phyloP scores from a whole-genome alignment of 2,113 vertebrate species.

The Callipepla squamata region DNA sequence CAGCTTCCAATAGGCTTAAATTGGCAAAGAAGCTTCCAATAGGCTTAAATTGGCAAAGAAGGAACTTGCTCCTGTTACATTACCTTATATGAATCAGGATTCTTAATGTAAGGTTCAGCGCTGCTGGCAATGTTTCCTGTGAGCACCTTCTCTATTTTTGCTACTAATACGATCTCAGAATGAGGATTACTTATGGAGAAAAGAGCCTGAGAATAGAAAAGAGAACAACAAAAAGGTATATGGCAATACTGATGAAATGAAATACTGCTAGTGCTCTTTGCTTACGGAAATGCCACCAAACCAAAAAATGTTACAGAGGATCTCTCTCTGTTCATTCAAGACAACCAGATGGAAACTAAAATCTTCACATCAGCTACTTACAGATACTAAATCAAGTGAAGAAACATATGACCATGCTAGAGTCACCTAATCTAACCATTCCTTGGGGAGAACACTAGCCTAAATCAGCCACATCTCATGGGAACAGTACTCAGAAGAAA shows the following conservation, averaged over 20 bases:
- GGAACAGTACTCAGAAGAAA: not conserved
- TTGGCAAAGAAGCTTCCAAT: not conserved
- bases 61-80: not conserved
- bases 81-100: slow-evolving; percentile 96
- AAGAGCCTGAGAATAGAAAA: slow-evolving; percentile 83
- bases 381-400: not conserved
- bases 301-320: not conserved
- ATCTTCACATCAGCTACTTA: not conserved
- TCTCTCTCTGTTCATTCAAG: not conserved
- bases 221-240: not conserved
- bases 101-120: slow-evolving; percentile 95
- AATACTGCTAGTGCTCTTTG: not conserved
- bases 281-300: not conserved
- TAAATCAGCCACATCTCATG: not conserved
- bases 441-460: not conserved
- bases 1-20: not conserved
- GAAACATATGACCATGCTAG: rapidly evolving
- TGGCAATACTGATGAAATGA: not conserved
- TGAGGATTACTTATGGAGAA: slow-evolving; percentile 96
- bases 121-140: slow-evolving; percentile 93
- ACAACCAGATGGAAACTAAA: not conserved
- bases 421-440: not conserved
- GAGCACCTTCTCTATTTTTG: slow-evolving; percentile 94
- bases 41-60: not conserved
- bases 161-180: slow-evolving; percentile 93